phyloP scores from a whole-genome alignment of 2,797 vertebrate species.

The Crenichthys baileyi region DNA sequence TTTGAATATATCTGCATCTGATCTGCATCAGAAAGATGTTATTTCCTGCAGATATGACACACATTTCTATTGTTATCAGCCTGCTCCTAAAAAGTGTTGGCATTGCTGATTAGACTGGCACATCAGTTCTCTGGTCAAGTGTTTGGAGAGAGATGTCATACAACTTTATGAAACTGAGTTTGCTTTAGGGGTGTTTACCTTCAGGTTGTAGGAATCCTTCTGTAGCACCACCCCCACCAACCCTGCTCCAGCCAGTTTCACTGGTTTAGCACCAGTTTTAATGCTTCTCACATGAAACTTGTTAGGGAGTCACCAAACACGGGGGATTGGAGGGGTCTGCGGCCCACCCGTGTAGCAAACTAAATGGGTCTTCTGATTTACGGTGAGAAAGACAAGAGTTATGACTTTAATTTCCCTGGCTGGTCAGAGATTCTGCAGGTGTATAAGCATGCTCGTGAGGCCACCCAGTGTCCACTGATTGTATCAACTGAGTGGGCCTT shows the following conservation, averaged over 20 bases:
- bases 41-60: neutral
- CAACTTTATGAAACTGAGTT: constrained; percentile 41
- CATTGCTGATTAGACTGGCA: constrained; percentile 39
- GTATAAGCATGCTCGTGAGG: constrained; percentile 23
- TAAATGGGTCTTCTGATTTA: constrained; percentile 42
- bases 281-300: constrained; percentile 79
- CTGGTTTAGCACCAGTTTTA: constrained; percentile 55
- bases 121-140: constrained; percentile 27
- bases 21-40: neutral
- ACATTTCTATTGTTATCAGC: constrained; percentile 4
- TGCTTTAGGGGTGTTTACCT: constrained; percentile 16
- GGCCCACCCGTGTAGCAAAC: constrained; percentile 28
- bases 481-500: constrained; percentile 33
- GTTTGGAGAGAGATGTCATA: constrained; percentile 32
- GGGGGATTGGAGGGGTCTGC: constrained; percentile 29
- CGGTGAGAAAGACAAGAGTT: constrained; percentile 19
- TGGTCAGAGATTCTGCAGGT: constrained; percentile 36
- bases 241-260: constrained; percentile 38
- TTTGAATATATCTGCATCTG: neutral
- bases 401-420: constrained; percentile 27
- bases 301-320: constrained; percentile 66
- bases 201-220: constrained; percentile 3
- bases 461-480: constrained; percentile 50
- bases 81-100: constrained; percentile 9
- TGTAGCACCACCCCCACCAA: neutral